Percentiles rank a stretch among this genome's conserved stretches.
These are phyloP conservation scores for Melanocharis versteri DNA, from an alignment of 2,113 vertebrate species.

Conservation along the genomic window DNA sequence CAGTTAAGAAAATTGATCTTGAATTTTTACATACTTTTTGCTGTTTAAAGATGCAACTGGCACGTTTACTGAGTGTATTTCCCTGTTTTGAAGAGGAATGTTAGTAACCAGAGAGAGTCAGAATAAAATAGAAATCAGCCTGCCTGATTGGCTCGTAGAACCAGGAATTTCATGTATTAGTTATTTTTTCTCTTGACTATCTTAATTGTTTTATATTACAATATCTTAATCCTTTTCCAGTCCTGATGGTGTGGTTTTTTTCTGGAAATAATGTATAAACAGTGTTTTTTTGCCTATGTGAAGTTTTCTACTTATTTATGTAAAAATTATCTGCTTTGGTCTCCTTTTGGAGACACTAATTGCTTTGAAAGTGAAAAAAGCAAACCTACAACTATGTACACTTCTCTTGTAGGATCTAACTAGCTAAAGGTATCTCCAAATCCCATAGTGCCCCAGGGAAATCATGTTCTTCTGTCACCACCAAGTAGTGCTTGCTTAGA, in stretches of 20 bases:
- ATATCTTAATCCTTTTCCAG: background rate
- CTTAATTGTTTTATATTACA: background rate
- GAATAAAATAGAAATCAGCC: background rate
- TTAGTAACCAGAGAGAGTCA: background rate
- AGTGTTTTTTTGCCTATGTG: background rate
- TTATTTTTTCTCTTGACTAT: background rate
- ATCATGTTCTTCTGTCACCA: background rate
- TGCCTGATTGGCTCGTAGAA: background rate
- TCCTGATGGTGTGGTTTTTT: background rate
- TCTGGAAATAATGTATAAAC: background rate
- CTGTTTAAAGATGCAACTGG: background rate
- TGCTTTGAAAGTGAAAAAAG: background rate
- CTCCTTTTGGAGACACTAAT: background rate
- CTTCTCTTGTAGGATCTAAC: background rate
- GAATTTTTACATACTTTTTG: background rate
- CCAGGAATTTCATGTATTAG: background rate
- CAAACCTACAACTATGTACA: background rate
- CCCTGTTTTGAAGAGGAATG: background rate
- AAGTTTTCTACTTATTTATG: background rate
- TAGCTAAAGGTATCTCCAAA: background rate
- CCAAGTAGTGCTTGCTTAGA: background rate
- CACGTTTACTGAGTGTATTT: background rate
- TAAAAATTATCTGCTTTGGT: background rate
- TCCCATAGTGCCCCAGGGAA: background rate
- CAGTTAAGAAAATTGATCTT: background rate